Conservation (phyloP, 2,113 vertebrate genomes). For the Psophia crepitans region DNA sequence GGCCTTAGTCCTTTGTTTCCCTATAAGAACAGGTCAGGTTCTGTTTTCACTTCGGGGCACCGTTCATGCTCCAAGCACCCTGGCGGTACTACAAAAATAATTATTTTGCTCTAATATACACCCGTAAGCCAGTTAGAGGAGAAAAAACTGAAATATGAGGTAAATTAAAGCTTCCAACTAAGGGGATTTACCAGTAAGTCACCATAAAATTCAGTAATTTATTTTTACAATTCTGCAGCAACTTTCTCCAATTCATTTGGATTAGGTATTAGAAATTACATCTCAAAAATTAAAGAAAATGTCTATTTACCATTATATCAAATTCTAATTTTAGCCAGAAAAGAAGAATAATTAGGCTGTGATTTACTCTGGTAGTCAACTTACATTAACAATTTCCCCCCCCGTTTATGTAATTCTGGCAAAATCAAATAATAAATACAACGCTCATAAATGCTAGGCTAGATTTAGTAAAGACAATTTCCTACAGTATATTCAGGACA, state of each 20-base stretch:
- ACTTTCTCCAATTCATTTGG: slow-evolving; percentile 47
- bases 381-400: neutral
- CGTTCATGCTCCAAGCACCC: neutral
- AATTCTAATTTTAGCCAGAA: slow-evolving; percentile 59
- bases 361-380: slow-evolving; percentile 54
- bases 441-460: neutral
- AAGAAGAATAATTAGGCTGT: slow-evolving; percentile 33
- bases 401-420: slow-evolving; percentile 16
- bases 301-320: slow-evolving; percentile 62
- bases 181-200: slow-evolving; percentile 53
- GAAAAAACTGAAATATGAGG: slow-evolving; percentile 36
- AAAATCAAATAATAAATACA: slow-evolving; percentile 53
- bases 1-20: neutral
- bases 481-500: slow-evolving; percentile 12
- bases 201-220: slow-evolving; percentile 61
- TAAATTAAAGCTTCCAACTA: slow-evolving; percentile 57
- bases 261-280: slow-evolving; percentile 41
- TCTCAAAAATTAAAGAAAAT: slow-evolving; percentile 60
- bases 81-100: neutral
- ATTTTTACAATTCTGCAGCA: slow-evolving; percentile 59
- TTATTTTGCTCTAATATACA: slow-evolving; percentile 9
- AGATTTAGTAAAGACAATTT: slow-evolving; percentile 64
- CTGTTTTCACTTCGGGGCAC: neutral
- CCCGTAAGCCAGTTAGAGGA: neutral
- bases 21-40: fast-evolving